A percentile compares a stretch with the other conserved stretches of the same genome.
Evolutionary conservation across 2,113 vertebrate species (phyloP).

Genomic region (Acanthisitta chloris): DNA sequence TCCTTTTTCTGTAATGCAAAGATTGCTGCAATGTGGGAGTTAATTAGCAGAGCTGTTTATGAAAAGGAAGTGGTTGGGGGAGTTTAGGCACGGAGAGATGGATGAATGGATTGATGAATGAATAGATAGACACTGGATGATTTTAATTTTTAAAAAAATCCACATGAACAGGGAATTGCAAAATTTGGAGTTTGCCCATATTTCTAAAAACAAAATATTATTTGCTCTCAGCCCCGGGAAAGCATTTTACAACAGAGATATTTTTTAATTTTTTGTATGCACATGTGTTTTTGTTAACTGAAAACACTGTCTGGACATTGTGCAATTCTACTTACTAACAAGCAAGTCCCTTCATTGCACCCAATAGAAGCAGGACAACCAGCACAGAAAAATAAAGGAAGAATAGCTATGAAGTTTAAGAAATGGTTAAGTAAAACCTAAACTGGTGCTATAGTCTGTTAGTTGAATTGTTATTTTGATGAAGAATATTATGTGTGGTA

Average conservation of each 20-base stretch:
- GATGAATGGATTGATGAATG: neutral
- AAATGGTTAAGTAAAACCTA: neutral
- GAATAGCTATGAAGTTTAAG: neutral
- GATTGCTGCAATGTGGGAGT: constrained; percentile 42
- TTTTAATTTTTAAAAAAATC: neutral
- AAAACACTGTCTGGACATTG: neutral
- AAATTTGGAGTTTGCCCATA: neutral
- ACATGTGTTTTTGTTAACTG: neutral
- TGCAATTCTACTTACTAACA: neutral
- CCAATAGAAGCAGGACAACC: accelerated
- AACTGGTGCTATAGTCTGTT: neutral
- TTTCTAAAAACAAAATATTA: neutral
- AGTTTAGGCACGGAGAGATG: neutral
- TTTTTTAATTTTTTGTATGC: neutral
- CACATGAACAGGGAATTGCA: neutral
- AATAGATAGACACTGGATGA: neutral
- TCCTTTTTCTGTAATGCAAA: constrained; percentile 21
- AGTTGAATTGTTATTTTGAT: neutral
- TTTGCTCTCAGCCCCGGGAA: neutral
- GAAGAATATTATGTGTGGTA: neutral
- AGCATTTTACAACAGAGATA: neutral
- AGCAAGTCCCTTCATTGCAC: neutral
- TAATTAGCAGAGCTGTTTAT: constrained; percentile 67
- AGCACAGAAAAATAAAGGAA: neutral
- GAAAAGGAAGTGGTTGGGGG: neutral